Evolutionary conservation across 2,797 vertebrate species (phyloP), one percentile per base, ranked within the genome.

Genomic region (Amblyopsis hoosieri): DNA sequence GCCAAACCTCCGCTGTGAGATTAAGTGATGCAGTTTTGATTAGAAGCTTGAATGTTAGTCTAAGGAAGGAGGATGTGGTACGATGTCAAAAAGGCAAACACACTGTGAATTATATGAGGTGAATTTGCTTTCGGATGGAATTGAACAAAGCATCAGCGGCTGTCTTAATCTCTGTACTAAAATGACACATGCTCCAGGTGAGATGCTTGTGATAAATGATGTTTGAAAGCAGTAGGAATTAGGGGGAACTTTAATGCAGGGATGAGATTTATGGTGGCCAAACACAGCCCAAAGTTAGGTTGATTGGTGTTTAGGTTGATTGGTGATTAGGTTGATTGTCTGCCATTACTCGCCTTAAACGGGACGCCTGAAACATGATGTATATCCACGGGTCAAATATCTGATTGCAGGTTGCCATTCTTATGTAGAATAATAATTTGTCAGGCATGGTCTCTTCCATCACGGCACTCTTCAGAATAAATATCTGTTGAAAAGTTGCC

Each of bases 341-440:
- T 0, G 8, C 31, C 0, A 65, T 79, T 83, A 93, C 90, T 93
- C 91, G 91, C 92, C 91, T 93, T 64, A 91, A 64, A 45, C 17
- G 60, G 72, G 83, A 76, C 76, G 84, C 78, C 74, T 91, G 85
- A 83, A 60, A 87, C 33, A 95, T 86, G 91, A 96, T 99, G 90
- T 98, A 98, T 66, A 97, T 95, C 96, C 96, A 98, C 65, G 97
- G 96, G 83, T 97, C 95, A 68, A 94, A 91, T 83, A 98, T 97
- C 90, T 98, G 97, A 91, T 97, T 98, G 92, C 93, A 95, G 64
- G 93, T 93, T 81, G 94, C 95, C 86, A 98, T 88, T 54, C 96
- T 94, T 76, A 97, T 81, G 83, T 73, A 93, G 78, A 94, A 93
- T 71, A 98, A 89, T 82, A 97, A n/a, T 47, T 0, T 57, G 4